Evolutionary conservation across 2,797 vertebrate species (phyloP).

Genomic region (Glossophaga mutica): DNA sequence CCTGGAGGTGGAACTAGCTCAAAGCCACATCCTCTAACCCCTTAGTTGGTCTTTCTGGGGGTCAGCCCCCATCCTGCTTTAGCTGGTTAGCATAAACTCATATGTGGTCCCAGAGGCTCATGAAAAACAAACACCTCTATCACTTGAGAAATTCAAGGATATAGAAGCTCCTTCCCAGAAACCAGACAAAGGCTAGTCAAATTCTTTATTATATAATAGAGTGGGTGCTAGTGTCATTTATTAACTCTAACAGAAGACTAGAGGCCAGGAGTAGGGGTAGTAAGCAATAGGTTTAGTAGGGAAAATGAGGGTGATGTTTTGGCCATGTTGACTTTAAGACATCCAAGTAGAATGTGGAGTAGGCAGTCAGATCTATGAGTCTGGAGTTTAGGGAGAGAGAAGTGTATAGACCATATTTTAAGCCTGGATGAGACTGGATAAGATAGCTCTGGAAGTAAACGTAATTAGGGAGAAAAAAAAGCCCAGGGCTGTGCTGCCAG

Average conservation of each 20-base stretch:
- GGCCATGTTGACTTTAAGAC: background rate
- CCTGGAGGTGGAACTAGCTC: background rate
- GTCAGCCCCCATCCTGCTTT: background rate
- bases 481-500: background rate
- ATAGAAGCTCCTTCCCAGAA: background rate
- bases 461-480: background rate
- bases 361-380: background rate
- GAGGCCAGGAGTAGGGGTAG: background rate
- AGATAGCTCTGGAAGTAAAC: background rate
- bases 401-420: background rate
- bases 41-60: background rate
- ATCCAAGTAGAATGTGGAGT: background rate
- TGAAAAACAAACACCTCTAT: background rate
- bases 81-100: background rate
- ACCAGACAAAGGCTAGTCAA: background rate
- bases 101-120: background rate
- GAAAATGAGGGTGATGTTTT: background rate
- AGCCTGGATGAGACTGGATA: background rate
- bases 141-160: background rate
- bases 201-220: background rate
- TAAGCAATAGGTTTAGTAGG: background rate
- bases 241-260: background rate
- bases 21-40: background rate
- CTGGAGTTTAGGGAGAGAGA: background rate
- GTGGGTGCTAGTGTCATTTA: background rate